Evolutionary conservation across 2,888 invertebrate species (phyloP), one percentile per base, ranked within the genome.

Genomic region (Pantelozetes paolii): DNA sequence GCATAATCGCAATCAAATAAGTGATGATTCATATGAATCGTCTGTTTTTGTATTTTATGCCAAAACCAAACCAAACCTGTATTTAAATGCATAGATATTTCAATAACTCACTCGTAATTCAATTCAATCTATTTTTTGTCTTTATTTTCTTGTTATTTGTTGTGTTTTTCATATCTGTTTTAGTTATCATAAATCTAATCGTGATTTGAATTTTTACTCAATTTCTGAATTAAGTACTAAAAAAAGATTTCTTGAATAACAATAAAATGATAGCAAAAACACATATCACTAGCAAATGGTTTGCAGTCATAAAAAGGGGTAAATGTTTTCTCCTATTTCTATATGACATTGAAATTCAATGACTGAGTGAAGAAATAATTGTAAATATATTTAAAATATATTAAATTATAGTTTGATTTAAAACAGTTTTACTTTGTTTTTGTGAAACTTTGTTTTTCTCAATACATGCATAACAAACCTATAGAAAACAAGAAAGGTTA

Each of bases 11-110:
- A 30, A 32, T 62, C 32, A 36, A 64, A 32, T 36, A 36, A 5
- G 64, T 59, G 59, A 50, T 50, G 50, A 50, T 50, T 50, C 50
- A 50, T 50, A 36, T 36, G 64, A 64, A 36, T 64, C 64, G 30
- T 64, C 64, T 57, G n/a, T 36, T 64, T 64, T 64, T 36, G 2
- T 57, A 48, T 20, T 15, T 54, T 59, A 26, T 28, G 1, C n/a
- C n/a, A n/a, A 5, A 54, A 5, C 20, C 23, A 23, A 23, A 9
- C 30, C 13, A 64, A 64, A 64, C 64, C 40, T 64, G 36, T 36
- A 32, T 64, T 36, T 64, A 11, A 59, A 59, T 23, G 11, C 8
- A 15, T 2, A 15, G 30, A 28, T 59, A 30, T 30, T 59, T 59
- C 59, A 59, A 30, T 59, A 30, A 59, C 30, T 59, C 59, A 3